Evolutionary conservation across 1,140 invertebrate species (phyloP), one percentile per base, ranked within the genome.

Genomic region (Aphelinus atriplicis): DNA sequence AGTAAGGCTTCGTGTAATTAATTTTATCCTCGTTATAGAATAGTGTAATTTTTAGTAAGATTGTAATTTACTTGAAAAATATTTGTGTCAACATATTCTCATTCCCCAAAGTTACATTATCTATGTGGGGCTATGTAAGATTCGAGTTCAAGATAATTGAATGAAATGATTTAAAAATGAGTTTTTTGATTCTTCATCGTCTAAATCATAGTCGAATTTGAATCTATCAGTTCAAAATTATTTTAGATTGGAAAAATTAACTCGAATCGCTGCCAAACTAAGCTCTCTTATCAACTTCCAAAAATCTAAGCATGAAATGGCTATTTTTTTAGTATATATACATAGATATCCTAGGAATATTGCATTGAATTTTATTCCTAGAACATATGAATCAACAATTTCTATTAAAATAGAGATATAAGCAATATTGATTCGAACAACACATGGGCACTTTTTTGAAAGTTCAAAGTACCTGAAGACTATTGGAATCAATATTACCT

Each of bases 201-300:
- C 7, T 68, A 1, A 46, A 71, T 5, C 6, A 48, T 2, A 66
- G 56, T 73, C 47, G 47, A 72, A 45, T 57, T 58, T 64, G 45
- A 61, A 47, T 47, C 10, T 7, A 45, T 66, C 3, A 10, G 46
- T 2, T 53, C 6, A 56, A 53, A 46, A 7, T 62, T 55, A 48
- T 65, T 47, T 9, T 53, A 50, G 42, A 48, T 45, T 1, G 48
- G n/a, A 45, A 58, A 55, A 66, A 55, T 47, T 42, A 51, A 65
- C 55, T 65, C 56, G 51, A 62, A 74, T 63, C 7, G 69, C 66
- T 75, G 73, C 73, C 66, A 69, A 69, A 67, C 47, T 9, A 46
- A 53, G 45, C 55, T 66, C 48, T 53, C 6, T 56, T 6, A 63
- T 63, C 9, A 55, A 58, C 45, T 58, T 68, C 55, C 55, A 48